These are phyloP conservation scores for Sylvia borin DNA, from an alignment of 2,797 vertebrate species.

Conservation along the genomic window DNA sequence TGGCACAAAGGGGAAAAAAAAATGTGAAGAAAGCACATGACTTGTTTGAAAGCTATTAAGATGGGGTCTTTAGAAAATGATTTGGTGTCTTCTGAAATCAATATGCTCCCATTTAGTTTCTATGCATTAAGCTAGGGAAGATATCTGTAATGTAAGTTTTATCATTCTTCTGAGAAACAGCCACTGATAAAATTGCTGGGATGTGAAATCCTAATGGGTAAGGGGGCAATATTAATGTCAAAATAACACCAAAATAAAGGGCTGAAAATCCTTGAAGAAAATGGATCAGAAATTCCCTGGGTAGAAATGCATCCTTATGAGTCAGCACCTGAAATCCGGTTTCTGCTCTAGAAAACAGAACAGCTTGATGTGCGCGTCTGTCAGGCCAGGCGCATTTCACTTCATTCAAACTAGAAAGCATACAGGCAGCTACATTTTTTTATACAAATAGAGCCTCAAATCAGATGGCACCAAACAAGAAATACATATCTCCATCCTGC, in stretches of 20 bases:
- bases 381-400: slow-evolving; percentile 30
- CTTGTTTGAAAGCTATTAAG: background rate
- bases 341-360: slow-evolving; percentile 70
- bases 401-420: slow-evolving; percentile 41
- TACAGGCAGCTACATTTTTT: slow-evolving; percentile 15
- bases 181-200: background rate
- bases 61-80: background rate
- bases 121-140: background rate
- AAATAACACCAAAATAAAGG: background rate
- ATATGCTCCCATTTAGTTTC: background rate
- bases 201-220: background rate
- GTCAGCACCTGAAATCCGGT: slow-evolving; percentile 62
- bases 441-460: slow-evolving; percentile 47
- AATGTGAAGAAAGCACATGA: background rate
- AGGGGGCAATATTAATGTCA: slow-evolving; percentile 12
- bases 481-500: slow-evolving; percentile 22
- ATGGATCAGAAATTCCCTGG: slow-evolving; percentile 61
- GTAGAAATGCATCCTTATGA: slow-evolving; percentile 52
- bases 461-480: slow-evolving; percentile 49
- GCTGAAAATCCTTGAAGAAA: slow-evolving; percentile 54
- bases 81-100: slow-evolving; percentile 5
- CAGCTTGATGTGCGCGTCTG: slow-evolving; percentile 37
- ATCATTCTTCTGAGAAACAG: slow-evolving; percentile 24
- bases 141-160: background rate
- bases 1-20: background rate